Evolutionary conservation across 1,140 invertebrate species (phyloP).

Genomic region (Bradysia coprophila): DNA sequence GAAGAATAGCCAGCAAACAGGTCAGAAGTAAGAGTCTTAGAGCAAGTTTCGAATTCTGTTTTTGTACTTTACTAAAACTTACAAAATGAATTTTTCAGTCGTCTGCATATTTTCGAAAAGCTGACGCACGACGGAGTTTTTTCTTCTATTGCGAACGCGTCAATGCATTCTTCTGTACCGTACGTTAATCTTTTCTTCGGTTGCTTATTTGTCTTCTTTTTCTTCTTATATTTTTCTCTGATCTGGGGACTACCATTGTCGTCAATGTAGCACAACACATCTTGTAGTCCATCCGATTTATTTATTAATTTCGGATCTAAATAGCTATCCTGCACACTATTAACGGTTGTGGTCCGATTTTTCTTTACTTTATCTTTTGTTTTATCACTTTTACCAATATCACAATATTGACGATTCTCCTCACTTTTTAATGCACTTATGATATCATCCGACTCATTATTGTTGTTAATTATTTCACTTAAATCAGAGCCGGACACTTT

Average conservation of each 20-base stretch:
- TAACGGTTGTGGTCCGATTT: slow-evolving; percentile 11
- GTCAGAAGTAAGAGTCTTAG: background rate
- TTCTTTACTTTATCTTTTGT: slow-evolving; percentile 9
- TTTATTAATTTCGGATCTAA: slow-evolving; percentile 21
- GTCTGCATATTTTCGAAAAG: slow-evolving; percentile 22
- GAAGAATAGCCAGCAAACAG: background rate
- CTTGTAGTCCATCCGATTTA: slow-evolving; percentile 20
- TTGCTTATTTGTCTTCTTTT: slow-evolving; percentile 14
- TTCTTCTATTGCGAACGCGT: slow-evolving; percentile 7
- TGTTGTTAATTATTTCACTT: background rate
- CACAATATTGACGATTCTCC: background rate
- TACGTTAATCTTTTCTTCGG: background rate
- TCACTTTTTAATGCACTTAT: background rate
- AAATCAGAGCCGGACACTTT: background rate
- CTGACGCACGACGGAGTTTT: slow-evolving; percentile 20
- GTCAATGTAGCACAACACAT: slow-evolving; percentile 23
- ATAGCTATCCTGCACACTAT: slow-evolving; percentile 15
- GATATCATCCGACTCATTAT: background rate
- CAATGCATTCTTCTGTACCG: slow-evolving; percentile 2
- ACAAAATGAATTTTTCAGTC: slow-evolving; percentile 22
- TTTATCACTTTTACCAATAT: slow-evolving; percentile 2
- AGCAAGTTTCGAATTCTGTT: background rate
- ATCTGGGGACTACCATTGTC: slow-evolving; percentile 23
- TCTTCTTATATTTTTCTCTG: slow-evolving; percentile 18
- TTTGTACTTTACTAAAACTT: slow-evolving; percentile 6